A percentile compares a stretch with the other conserved stretches of the same genome.
These are phyloP conservation scores for Spinus pinus DNA, from an alignment of 2,797 vertebrate species.

Conservation along the genomic window DNA sequence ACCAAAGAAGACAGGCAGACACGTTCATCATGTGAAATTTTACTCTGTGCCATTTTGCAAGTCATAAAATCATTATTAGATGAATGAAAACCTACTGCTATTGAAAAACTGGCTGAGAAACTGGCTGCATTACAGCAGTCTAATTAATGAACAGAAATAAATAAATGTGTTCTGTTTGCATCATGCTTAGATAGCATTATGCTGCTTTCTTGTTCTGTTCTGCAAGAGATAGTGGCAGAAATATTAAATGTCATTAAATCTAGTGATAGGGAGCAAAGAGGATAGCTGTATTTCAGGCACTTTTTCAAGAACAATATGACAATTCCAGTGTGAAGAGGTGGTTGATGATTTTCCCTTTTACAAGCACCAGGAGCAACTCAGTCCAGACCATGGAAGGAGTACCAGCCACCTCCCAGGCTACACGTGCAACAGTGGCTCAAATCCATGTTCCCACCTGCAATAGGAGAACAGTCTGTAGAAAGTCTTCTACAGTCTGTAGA, in stretches of 20 bases:
- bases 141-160: constrained; percentile 58
- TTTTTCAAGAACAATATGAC: not conserved
- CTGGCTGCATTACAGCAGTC: constrained; percentile 25
- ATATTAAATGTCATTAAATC: constrained; percentile 9
- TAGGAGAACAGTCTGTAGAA: not conserved
- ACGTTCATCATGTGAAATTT: not conserved
- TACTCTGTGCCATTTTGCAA: not conserved
- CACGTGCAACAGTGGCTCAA: not conserved
- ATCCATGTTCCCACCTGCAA: not conserved
- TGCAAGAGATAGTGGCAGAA: not conserved
- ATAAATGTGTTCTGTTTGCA: constrained; percentile 3
- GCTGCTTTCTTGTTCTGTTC: constrained; percentile 5
- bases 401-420: not conserved
- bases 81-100: constrained; percentile 40
- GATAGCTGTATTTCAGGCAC: not conserved
- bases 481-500: not conserved
- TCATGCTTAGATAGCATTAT: constrained; percentile 5
- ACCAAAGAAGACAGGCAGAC: not conserved
- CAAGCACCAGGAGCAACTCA: not conserved
- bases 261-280: not conserved
- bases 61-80: constrained; percentile 40
- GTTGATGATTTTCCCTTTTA: not conserved
- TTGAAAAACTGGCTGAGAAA: constrained; percentile 17
- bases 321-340: not conserved
- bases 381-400: not conserved